Percentiles rank a stretch among this genome's conserved stretches.
Conservation (phyloP, 1,140 invertebrate genomes). For the Habropoda laboriosa region DNA sequence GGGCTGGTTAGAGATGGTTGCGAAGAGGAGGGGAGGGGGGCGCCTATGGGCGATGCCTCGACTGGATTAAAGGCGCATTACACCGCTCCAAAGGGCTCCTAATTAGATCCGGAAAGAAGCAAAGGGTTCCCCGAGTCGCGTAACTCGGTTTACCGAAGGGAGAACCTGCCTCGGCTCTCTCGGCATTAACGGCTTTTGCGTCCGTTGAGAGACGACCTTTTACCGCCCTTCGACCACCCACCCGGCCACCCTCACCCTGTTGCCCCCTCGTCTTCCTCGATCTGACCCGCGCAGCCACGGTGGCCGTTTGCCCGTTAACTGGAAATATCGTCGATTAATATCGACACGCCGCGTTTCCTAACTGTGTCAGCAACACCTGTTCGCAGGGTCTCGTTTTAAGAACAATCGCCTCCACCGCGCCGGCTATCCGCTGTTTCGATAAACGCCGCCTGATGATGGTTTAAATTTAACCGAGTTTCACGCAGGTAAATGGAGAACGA, state of each 20-base stretch:
- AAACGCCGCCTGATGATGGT: background rate
- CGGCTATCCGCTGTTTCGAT: background rate
- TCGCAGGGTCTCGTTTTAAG: slow-evolving; percentile 12
- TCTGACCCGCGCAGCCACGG: slow-evolving; percentile 35
- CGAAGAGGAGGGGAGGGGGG: slow-evolving; percentile 8
- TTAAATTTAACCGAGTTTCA: background rate
- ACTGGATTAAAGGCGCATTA: slow-evolving; percentile 80
- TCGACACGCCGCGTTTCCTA: slow-evolving; percentile 9
- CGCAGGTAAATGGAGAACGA: background rate
- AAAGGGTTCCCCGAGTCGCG: slow-evolving; percentile 79
- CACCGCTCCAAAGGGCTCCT: slow-evolving; percentile 76
- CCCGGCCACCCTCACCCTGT: slow-evolving; percentile 4
- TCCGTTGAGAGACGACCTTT: slow-evolving; percentile 77
- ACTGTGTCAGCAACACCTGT: slow-evolving; percentile 34
- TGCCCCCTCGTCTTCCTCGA: slow-evolving; percentile 16
- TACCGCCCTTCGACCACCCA: slow-evolving; percentile 54
- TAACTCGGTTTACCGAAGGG: slow-evolving; percentile 79
- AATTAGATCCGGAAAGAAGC: slow-evolving; percentile 81
- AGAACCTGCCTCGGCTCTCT: slow-evolving; percentile 66
- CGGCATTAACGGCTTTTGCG: slow-evolving; percentile 78
- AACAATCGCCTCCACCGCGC: too few species aligned
- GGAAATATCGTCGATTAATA: slow-evolving; percentile 39
- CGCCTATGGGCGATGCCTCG: slow-evolving; percentile 64
- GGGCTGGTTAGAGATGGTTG: background rate
- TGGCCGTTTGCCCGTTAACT: slow-evolving; percentile 18